Conservation (phyloP, 2,797 vertebrate species). For the Anguilla pacifica region DNA sequence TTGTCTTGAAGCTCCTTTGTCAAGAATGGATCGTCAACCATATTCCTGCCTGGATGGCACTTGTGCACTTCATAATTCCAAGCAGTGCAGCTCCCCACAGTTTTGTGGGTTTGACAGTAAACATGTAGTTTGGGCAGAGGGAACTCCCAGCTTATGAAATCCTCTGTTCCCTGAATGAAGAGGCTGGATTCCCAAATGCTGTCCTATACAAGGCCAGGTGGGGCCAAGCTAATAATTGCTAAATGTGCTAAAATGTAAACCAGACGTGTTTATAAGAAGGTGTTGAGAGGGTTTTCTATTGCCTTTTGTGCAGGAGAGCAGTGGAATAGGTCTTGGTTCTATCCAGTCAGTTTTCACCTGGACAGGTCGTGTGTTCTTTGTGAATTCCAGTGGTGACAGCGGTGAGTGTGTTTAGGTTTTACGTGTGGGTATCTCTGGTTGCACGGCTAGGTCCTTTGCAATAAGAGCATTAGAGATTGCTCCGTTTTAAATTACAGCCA, state of each 20-base stretch:
- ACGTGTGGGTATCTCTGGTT: neutral
- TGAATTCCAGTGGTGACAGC: neutral
- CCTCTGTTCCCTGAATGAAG: too few relatives aligned
- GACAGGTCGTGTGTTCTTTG: neutral
- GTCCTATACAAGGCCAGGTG: too few relatives aligned
- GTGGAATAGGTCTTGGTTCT: neutral
- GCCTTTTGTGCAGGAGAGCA: neutral
- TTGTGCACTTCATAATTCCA: too few relatives aligned
- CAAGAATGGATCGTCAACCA: too few relatives aligned
- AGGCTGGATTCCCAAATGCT: too few relatives aligned
- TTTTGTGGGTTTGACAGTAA: too few relatives aligned
- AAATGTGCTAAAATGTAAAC: neutral
- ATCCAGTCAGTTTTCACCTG: neutral
- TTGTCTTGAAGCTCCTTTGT: too few relatives aligned
- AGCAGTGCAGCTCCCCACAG: neutral
- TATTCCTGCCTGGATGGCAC: too few relatives aligned
- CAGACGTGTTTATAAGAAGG: neutral
- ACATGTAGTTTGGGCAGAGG: too few relatives aligned
- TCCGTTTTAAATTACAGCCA: neutral
- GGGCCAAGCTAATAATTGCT: neutral
- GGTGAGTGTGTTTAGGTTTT: neutral
- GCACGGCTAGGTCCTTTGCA: neutral
- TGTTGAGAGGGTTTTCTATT: neutral
- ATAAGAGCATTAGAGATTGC: neutral
- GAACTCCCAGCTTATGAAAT: too few relatives aligned